These are phyloP conservation scores for Leuctra nigra DNA, from an alignment of 2,888 invertebrate species.

Conservation along the genomic window DNA sequence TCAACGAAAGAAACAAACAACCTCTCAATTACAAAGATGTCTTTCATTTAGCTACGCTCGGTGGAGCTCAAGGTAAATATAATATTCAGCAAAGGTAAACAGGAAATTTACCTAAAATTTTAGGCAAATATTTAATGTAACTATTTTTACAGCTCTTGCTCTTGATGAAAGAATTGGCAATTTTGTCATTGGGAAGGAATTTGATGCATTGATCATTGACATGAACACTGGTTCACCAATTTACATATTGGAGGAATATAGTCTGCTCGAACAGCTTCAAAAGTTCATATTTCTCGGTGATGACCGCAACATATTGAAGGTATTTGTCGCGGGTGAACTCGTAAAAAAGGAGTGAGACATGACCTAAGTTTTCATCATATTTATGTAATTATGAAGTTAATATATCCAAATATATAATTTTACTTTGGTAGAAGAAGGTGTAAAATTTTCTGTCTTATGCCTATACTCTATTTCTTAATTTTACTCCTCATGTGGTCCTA, in stretches of 20 bases:
- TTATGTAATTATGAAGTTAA: no score
- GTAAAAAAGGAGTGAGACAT: no score
- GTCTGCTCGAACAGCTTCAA: slow-evolving; percentile 56
- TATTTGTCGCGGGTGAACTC: slow-evolving; percentile 65
- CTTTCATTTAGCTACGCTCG: slow-evolving; percentile 78
- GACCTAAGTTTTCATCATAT: no score
- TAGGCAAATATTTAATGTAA: no score
- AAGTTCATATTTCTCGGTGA: slow-evolving; percentile 75
- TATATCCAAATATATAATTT: no score
- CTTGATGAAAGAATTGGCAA: slow-evolving; percentile 70
- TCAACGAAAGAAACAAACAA: slow-evolving; percentile 42
- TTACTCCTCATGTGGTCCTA: no score
- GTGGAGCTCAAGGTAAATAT: slow-evolving; percentile 67
- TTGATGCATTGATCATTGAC: slow-evolving; percentile 78
- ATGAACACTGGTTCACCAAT: slow-evolving; percentile 38
- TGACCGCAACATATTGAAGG: slow-evolving; percentile 70
- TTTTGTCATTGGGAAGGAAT: slow-evolving; percentile 73
- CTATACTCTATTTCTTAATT: no score
- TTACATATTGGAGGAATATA: slow-evolving; percentile 37
- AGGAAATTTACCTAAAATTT: not conserved
- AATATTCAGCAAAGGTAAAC: not conserved
- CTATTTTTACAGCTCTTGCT: slow-evolving; percentile 55
- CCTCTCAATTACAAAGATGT: slow-evolving; percentile 67
- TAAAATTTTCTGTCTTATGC: no score
- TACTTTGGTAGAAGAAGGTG: no score